These are phyloP conservation scores for Rhagoletis pomonella DNA, from an alignment of 1,140 invertebrate genomes.

Conservation along the genomic window DNA sequence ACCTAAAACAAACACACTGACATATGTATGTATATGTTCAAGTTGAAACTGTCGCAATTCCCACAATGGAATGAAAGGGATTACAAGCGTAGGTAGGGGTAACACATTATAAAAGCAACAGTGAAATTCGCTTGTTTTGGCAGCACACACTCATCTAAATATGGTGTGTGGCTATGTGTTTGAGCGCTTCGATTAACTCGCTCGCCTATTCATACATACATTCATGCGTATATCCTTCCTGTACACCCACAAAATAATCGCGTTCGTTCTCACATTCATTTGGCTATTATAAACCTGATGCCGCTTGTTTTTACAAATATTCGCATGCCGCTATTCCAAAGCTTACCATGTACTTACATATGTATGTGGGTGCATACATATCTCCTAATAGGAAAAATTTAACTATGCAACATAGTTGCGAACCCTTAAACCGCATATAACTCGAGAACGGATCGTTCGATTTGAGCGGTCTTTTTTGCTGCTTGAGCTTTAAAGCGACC, in stretches of 20 bases:
- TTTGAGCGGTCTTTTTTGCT: no score
- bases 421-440: no score
- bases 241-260: slow-evolving; percentile 5
- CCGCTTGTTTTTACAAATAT: neutral
- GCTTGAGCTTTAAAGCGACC: no score
- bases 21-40: neutral
- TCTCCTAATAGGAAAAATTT: no score
- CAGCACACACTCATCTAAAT: neutral
- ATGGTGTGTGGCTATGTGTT: no score
- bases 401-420: no score
- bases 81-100: neutral
- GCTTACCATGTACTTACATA: no score
- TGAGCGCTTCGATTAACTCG: neutral
- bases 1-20: no score
- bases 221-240: slow-evolving; percentile 1
- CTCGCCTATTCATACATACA: neutral
- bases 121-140: neutral
- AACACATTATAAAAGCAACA: slow-evolving; percentile 14
- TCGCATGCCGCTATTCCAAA: neutral
- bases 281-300: neutral
- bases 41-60: neutral
- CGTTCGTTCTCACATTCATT: neutral
- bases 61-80: neutral
- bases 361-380: no score
- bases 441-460: no score